phyloP scores from a whole-genome alignment of 2,113 vertebrate genomes.

The Electrona antarctica region DNA sequence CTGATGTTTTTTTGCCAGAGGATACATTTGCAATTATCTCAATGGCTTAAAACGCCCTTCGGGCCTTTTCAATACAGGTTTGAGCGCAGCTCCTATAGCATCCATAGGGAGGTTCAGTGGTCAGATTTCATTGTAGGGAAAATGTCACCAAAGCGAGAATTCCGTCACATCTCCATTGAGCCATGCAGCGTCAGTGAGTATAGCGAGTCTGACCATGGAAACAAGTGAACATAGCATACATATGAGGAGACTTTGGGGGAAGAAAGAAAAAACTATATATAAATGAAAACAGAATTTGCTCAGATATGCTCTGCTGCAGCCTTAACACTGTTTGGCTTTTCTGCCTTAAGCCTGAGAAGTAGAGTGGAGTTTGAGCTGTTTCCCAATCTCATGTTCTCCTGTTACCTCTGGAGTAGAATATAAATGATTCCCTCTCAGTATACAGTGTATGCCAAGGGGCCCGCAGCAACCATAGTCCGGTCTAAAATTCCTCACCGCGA shows the following conservation, averaged over 20 bases:
- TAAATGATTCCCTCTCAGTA: constrained; percentile 79
- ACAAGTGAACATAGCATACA: constrained; percentile 20
- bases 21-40: constrained; percentile 71
- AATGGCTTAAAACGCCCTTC: constrained; percentile 47
- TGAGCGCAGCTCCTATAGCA: constrained; percentile 52
- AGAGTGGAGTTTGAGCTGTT: constrained; percentile 80
- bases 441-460: constrained; percentile 77
- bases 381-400: constrained; percentile 82
- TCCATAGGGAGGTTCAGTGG: constrained; percentile 54
- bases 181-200: neutral
- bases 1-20: constrained; percentile 57
- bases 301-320: constrained; percentile 63
- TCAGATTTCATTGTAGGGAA: constrained; percentile 51
- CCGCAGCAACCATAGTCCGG: constrained; percentile 74
- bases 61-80: constrained; percentile 52
- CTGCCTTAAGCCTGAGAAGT: constrained; percentile 72
- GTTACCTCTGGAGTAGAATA: constrained; percentile 83
- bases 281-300: constrained; percentile 68
- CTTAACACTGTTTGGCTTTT: constrained; percentile 66
- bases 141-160: constrained; percentile 48
- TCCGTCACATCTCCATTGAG: constrained; percentile 50
- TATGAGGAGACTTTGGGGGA: constrained; percentile 27
- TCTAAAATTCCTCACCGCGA: constrained; percentile 79
- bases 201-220: constrained; percentile 14
- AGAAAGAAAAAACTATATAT: constrained; percentile 55